phyloP scores from a whole-genome alignment of 2,797 vertebrate genomes.

The Euphonia xanthogaster region DNA sequence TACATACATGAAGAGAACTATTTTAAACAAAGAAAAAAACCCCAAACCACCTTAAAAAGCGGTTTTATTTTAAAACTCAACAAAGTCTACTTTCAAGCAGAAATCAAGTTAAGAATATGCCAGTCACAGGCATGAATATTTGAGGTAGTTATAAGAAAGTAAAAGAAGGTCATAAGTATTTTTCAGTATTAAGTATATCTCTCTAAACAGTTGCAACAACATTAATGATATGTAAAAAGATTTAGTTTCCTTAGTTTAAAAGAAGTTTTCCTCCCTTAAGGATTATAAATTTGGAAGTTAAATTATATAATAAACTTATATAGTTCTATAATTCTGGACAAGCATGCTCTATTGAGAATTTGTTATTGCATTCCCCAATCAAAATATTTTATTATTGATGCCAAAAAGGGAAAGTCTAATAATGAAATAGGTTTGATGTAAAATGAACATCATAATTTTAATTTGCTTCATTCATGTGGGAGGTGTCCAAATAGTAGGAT shows the following conservation, averaged over 20 bases:
- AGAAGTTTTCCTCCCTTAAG: not conserved
- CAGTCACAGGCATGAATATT: not conserved
- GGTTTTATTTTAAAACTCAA: not conserved
- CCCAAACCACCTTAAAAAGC: not conserved
- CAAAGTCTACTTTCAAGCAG: not conserved
- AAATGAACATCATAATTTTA: conserved; percentile 16
- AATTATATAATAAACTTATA: not conserved
- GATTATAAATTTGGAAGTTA: not conserved
- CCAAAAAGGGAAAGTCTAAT: conserved; percentile 17
- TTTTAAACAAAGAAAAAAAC: not conserved
- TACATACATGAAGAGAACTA: not conserved
- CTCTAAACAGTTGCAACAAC: not conserved
- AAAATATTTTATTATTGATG: conserved; percentile 39
- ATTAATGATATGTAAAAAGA: not conserved
- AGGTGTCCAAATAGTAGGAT: not conserved
- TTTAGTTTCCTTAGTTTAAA: not conserved
- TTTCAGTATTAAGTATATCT: not conserved
- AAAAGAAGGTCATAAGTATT: not conserved
- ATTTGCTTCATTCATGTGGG: conserved; percentile 2
- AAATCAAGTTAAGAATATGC: not conserved
- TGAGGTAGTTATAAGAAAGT: not conserved
- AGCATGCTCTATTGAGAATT: not conserved
- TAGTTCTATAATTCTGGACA: not conserved
- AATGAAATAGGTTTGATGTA: not conserved
- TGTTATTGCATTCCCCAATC: not conserved